Conservation (phyloP, 2,888 invertebrate species). For the Adelognathus sp. region DNA sequence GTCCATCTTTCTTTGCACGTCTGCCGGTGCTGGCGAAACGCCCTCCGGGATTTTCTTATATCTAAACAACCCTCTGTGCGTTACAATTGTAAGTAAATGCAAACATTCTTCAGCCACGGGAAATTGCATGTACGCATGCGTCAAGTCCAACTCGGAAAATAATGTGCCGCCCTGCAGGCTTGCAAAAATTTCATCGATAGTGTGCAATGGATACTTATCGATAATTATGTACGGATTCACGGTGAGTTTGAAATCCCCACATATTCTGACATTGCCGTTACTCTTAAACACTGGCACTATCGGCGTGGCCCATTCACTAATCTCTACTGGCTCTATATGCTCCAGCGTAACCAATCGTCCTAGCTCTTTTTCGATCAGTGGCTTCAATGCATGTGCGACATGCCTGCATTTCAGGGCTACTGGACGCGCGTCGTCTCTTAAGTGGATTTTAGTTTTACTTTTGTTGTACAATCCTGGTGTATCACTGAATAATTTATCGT, state of each 20-base stretch:
- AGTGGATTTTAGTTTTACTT: conserved; percentile 42
- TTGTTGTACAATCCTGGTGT: conserved; percentile 46
- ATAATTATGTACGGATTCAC: conserved; percentile 40
- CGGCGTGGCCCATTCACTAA: conserved; percentile 55
- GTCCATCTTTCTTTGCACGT: conserved; percentile 70
- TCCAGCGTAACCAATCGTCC: conserved; percentile 34
- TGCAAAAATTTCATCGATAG: conserved; percentile 46
- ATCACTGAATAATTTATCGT: conserved; percentile 38
- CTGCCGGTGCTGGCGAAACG: conserved; percentile 66
- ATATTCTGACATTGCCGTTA: conserved; percentile 49
- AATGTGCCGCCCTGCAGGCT: conserved; percentile 26
- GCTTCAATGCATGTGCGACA: conserved; percentile 43
- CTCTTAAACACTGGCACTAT: conserved; percentile 51
- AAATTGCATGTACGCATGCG: conserved; percentile 56
- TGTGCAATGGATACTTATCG: conserved; percentile 44
- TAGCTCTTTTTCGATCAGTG: conserved; percentile 37
- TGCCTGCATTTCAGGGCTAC: conserved; percentile 36
- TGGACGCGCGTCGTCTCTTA: conserved; percentile 33
- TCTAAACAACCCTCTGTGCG: conserved; percentile 53
- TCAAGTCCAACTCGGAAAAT: conserved; percentile 27
- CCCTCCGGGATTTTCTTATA: conserved; percentile 35
- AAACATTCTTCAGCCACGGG: conserved; percentile 38
- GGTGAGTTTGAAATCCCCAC: conserved; percentile 47
- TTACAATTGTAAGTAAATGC: conserved; percentile 46
- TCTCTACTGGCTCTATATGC: conserved; percentile 38